Evolutionary conservation across 2,888 invertebrate genomes (phyloP).

Genomic region (Brenthis ino): DNA sequence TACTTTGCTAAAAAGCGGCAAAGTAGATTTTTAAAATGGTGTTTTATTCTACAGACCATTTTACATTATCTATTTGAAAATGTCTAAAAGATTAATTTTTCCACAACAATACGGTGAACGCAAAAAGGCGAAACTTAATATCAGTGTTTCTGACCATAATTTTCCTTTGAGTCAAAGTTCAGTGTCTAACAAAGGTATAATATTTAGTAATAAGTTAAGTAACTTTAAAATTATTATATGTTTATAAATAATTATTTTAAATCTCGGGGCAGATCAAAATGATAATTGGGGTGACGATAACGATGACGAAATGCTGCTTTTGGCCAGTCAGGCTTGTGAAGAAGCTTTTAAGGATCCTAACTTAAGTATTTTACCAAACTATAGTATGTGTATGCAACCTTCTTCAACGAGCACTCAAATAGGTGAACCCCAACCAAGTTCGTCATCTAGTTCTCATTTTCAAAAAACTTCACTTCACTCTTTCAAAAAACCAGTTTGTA

Average conservation of each 20-base stretch:
- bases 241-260: constrained; percentile 11
- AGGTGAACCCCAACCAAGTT: constrained; percentile 52
- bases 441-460: constrained; percentile 59
- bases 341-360: constrained; percentile 56
- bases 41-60: background rate
- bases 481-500: constrained; percentile 64
- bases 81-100: constrained; percentile 67
- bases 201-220: background rate
- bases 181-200: constrained; percentile 55
- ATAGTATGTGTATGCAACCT: constrained; percentile 68
- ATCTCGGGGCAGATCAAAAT: constrained; percentile 23
- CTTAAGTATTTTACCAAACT: constrained; percentile 57
- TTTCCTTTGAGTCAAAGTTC: constrained; percentile 73
- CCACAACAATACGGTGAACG: constrained; percentile 65
- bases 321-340: constrained; percentile 77
- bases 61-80: constrained; percentile 43
- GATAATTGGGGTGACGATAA: constrained; percentile 75
- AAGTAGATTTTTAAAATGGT: constrained; percentile 6
- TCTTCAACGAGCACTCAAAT: constrained; percentile 68
- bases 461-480: no score
- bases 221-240: background rate
- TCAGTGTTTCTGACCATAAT: constrained; percentile 70
- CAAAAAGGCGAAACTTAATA: constrained; percentile 70
- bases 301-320: constrained; percentile 73
- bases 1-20: background rate